Conservation (phyloP, 23 tunicate genomes). For the Trididemnum miniatum region DNA sequence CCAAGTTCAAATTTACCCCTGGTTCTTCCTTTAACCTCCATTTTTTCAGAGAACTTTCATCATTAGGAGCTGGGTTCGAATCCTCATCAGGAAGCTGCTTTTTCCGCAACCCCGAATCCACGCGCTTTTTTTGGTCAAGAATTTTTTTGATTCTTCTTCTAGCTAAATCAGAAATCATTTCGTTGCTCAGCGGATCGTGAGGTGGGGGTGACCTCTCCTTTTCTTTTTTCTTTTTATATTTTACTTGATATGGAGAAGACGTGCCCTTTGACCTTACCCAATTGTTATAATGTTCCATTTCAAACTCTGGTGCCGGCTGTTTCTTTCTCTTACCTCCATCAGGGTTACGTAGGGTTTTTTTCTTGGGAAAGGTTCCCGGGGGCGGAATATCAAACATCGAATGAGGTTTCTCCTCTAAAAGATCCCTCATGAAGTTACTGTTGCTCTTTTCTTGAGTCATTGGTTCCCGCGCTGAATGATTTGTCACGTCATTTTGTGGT, state of each 20-base stretch:
- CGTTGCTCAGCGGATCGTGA: conserved; percentile 76
- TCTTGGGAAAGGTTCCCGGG: conserved; percentile 12
- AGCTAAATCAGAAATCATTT: conserved; percentile 67
- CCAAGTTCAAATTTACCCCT: conserved; percentile 16
- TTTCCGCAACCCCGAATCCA: conserved; percentile 59
- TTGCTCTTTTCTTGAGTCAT: not conserved
- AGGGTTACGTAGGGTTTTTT: not conserved
- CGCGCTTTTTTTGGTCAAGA: conserved; percentile 61
- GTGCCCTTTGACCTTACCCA: conserved; percentile 62
- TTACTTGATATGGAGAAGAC: conserved; percentile 33
- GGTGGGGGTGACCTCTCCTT: conserved; percentile 26
- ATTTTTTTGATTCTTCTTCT: conserved; percentile 75
- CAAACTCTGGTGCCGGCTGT: not conserved
- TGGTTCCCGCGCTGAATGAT: conserved; percentile 54
- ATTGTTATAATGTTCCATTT: conserved; percentile 50
- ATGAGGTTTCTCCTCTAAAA: conserved; percentile 33
- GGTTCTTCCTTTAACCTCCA: conserved; percentile 47
- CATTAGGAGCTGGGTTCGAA: not conserved
- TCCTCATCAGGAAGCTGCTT: conserved; percentile 20
- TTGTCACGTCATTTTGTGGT: not conserved
- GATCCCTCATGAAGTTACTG: conserved; percentile 28
- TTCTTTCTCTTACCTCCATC: not conserved
- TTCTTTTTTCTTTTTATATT: conserved; percentile 14
- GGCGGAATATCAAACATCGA: conserved; percentile 61
- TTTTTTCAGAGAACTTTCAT: not conserved